A percentile compares a stretch with the other conserved stretches of the same genome.
These are phyloP conservation scores for Eupithecia pulchellata DNA, from an alignment of 2,888 invertebrate species.

Conservation along the genomic window DNA sequence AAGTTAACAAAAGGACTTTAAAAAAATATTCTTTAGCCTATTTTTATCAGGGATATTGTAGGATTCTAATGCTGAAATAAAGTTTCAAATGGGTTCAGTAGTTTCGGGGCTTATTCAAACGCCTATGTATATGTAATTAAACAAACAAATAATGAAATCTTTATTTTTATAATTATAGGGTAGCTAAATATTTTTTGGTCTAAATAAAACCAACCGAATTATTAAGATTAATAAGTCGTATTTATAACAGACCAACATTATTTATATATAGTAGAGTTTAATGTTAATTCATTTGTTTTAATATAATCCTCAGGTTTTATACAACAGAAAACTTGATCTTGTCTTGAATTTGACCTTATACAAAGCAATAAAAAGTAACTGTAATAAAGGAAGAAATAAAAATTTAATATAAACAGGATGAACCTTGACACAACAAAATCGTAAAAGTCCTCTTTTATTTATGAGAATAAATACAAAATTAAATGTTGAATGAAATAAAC, in stretches of 20 bases:
- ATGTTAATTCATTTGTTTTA: background rate
- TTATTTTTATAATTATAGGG: too few relatives aligned
- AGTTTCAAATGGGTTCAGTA: too few relatives aligned
- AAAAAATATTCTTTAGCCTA: too few relatives aligned
- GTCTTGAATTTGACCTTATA: background rate
- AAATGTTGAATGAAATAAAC: conserved; percentile 11
- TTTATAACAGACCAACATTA: background rate
- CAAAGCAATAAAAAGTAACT: background rate
- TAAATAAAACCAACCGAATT: background rate
- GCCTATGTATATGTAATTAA: too few relatives aligned
- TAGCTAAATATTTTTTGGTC: background rate
- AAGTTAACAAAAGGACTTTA: too few relatives aligned
- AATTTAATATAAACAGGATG: conserved; percentile 8
- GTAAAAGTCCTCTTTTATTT: conserved; percentile 3
- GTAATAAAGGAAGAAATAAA: conserved; percentile 13
- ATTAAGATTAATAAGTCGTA: background rate
- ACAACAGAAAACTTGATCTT: background rate
- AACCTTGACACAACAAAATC: conserved; percentile 2
- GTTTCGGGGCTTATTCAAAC: too few relatives aligned
- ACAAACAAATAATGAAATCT: too few relatives aligned
- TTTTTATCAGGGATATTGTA: too few relatives aligned
- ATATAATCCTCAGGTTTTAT: background rate
- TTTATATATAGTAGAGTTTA: background rate
- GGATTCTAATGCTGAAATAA: too few relatives aligned
- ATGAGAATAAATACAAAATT: conserved; percentile 2